Evolutionary conservation across 2,888 invertebrate species (phyloP).

Genomic region (Azorinus chamasolen): DNA sequence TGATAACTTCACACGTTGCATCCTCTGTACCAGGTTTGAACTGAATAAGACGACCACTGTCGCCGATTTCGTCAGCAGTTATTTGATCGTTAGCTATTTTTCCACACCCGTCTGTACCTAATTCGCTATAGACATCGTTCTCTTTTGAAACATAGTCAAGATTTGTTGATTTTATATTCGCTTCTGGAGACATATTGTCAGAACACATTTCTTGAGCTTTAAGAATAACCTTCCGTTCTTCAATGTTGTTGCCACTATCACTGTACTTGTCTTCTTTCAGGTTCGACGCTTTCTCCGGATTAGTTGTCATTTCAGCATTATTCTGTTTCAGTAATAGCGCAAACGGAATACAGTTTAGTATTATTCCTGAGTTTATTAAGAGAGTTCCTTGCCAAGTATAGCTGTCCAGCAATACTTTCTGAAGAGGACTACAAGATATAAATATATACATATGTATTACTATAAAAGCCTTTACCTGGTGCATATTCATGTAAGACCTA

Average conservation of each 20-base stretch:
- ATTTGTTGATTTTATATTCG: no score
- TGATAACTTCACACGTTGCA: no score
- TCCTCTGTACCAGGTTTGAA: no score
- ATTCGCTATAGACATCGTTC: no score
- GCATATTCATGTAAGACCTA: no score
- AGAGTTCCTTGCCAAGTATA: conserved; percentile 96
- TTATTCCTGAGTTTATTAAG: conserved; percentile 92
- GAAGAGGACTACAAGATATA: conserved; percentile 92
- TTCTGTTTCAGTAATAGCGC: conserved; percentile 84
- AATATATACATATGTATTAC: background rate
- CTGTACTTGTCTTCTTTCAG: background rate
- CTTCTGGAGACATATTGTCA: background rate
- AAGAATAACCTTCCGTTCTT: background rate
- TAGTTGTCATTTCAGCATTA: background rate
- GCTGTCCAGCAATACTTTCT: conserved; percentile 88
- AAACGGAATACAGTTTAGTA: conserved; percentile 94
- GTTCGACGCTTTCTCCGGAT: background rate
- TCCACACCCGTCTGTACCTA: no score
- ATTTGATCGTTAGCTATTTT: no score
- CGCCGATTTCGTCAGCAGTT: no score
- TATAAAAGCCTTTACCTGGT: no score
- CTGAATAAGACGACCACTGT: no score
- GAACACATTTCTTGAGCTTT: background rate
- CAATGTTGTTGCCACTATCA: background rate
- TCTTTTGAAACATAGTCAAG: no score